A percentile compares a stretch with the other conserved stretches of the same genome.
Conservation (phyloP, 2,113 vertebrate genomes). For the Oryzias curvinotus region DNA sequence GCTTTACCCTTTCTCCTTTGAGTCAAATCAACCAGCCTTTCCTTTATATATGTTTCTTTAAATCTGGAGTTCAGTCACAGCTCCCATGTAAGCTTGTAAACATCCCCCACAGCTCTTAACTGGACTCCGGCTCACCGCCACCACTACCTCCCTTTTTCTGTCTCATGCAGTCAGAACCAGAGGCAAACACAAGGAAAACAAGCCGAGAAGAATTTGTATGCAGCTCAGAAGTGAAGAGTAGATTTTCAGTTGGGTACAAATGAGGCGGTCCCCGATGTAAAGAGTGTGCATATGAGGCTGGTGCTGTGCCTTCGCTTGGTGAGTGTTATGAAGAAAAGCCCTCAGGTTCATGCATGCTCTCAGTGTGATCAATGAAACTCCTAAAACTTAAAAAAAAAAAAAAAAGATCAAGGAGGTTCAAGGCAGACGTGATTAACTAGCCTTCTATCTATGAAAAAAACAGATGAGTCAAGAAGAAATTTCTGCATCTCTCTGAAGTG, state of each 20-base stretch:
- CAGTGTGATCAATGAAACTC: slow-evolving; percentile 57
- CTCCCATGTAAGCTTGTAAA: slow-evolving; percentile 42
- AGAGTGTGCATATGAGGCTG: not conserved
- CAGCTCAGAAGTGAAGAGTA: slow-evolving; percentile 43
- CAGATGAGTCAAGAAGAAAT: slow-evolving; percentile 61
- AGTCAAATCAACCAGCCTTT: slow-evolving; percentile 45
- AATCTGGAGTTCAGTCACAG: slow-evolving; percentile 40
- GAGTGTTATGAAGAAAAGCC: slow-evolving; percentile 33
- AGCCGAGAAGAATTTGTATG: slow-evolving; percentile 63
- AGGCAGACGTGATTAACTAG: slow-evolving; percentile 55
- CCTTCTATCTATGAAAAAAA: slow-evolving; percentile 36
- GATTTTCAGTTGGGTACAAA: slow-evolving; percentile 42
- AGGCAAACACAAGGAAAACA: slow-evolving; percentile 46
- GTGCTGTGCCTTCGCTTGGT: slow-evolving; percentile 14
- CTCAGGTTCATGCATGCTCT: slow-evolving; percentile 35
- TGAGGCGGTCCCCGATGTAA: slow-evolving; percentile 45
- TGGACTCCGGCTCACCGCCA: slow-evolving; percentile 17
- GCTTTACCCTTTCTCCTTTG: slow-evolving; percentile 30
- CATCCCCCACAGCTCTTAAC: slow-evolving; percentile 43
- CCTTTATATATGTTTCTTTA: slow-evolving; percentile 36
- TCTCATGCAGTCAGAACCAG: slow-evolving; percentile 41
- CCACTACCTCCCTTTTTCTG: slow-evolving; percentile 21
- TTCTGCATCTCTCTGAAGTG: slow-evolving; percentile 54
- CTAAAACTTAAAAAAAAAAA: slow-evolving; percentile 52
- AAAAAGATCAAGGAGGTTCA: slow-evolving; percentile 15